A percentile compares a stretch with the other conserved stretches of the same genome.
Evolutionary conservation across 2,888 invertebrate genomes (phyloP).

Genomic region (Amphiduros pacificus): DNA sequence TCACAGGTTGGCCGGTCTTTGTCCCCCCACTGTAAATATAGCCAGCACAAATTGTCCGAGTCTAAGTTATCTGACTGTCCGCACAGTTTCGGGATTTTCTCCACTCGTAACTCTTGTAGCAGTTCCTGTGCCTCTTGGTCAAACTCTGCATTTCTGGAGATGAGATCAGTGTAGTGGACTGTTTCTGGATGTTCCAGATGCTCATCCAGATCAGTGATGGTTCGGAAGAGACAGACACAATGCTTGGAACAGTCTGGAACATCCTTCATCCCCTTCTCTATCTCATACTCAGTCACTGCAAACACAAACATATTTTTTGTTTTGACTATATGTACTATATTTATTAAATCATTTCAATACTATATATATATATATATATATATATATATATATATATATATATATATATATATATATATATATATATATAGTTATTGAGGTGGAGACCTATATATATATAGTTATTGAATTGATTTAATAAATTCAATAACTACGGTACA

Average conservation of each 20-base stretch:
- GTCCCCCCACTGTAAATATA: neutral
- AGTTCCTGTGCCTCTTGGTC: slow-evolving; percentile 30
- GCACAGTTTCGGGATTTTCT: slow-evolving; percentile 6
- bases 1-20: slow-evolving; percentile 21
- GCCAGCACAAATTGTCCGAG: neutral
- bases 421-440: too few species aligned
- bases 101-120: slow-evolving; percentile 14
- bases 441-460: too few species aligned
- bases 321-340: too few species aligned
- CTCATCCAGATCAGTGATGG: slow-evolving; percentile 27
- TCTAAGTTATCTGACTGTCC: neutral
- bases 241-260: slow-evolving; percentile 18
- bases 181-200: slow-evolving; percentile 8
- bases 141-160: slow-evolving; percentile 10
- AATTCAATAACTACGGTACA: too few species aligned
- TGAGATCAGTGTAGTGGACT: slow-evolving; percentile 3
- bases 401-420: too few species aligned
- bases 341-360: too few species aligned
- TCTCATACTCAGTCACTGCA: slow-evolving; percentile 36
- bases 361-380: too few species aligned
- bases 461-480: too few species aligned
- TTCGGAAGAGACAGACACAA: slow-evolving; percentile 28
- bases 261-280: slow-evolving; percentile 26
- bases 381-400: too few species aligned
- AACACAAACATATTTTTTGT: too few species aligned